A percentile compares a stretch with the other conserved stretches of the same genome.
Evolutionary conservation across 2,113 vertebrate species (phyloP).

Genomic region (Hypocryptadius cinnamomeus): DNA sequence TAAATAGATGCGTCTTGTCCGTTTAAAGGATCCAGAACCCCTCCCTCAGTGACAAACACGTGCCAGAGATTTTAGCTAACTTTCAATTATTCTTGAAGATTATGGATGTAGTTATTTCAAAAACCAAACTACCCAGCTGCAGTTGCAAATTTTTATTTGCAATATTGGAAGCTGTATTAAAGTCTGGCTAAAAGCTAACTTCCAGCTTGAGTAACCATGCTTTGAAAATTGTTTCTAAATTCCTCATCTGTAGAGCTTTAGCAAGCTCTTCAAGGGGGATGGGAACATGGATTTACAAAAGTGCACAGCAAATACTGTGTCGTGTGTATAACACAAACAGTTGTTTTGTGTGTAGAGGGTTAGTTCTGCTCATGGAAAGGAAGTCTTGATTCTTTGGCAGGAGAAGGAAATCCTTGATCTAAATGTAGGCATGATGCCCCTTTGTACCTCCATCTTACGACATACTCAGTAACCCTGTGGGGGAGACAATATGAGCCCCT

Average conservation of each 20-base stretch:
- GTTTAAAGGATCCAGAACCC: neutral
- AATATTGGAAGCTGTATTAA: conserved; percentile 13
- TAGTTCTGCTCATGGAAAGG: neutral
- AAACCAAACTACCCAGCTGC: conserved; percentile 32
- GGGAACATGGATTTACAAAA: neutral
- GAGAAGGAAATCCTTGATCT: neutral
- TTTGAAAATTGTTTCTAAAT: conserved; percentile 39
- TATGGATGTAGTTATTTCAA: conserved; percentile 15
- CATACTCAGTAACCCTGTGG: neutral
- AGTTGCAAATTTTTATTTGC: conserved; percentile 38
- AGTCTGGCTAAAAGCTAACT: conserved; percentile 35
- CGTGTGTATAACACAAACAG: neutral
- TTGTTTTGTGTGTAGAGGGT: neutral
- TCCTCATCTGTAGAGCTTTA: conserved; percentile 10
- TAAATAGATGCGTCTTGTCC: neutral
- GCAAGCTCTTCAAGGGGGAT: neutral
- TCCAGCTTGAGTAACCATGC: conserved; percentile 52
- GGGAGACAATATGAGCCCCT: neutral
- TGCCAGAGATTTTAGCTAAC: conserved; percentile 36
- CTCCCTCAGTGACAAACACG: neutral
- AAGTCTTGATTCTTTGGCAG: neutral
- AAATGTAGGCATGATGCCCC: neutral
- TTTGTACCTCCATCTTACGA: neutral
- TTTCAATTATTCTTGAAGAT: conserved; percentile 34
- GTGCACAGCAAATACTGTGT: neutral